Evolutionary conservation across 2,888 invertebrate genomes (phyloP).

Genomic region (Alentia gelatinosa): DNA sequence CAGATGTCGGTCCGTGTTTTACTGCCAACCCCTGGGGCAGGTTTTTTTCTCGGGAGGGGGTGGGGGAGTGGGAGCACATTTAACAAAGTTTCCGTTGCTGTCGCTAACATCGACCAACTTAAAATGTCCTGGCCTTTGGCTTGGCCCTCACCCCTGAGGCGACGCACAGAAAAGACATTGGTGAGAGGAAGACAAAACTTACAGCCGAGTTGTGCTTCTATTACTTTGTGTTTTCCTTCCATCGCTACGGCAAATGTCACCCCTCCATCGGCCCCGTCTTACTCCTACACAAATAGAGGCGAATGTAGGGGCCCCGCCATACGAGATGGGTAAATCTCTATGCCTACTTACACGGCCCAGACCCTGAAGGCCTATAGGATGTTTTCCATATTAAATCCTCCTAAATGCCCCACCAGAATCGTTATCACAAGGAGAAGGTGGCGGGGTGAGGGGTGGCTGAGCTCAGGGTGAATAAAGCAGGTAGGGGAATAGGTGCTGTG

Average conservation of each 20-base stretch:
- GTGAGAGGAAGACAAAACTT: background rate
- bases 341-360: no score
- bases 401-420: no score
- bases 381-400: no score
- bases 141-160: background rate
- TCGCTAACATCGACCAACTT: slow-evolving; percentile 36
- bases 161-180: background rate
- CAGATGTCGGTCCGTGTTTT: slow-evolving; percentile 48
- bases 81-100: slow-evolving; percentile 17
- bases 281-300: no score
- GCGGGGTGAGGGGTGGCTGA: no score
- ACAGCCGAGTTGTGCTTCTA: slow-evolving; percentile 21
- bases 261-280: background rate
- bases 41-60: background rate
- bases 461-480: background rate
- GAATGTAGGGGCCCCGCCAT: no score
- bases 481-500: background rate
- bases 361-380: no score
- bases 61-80: background rate
- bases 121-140: slow-evolving; percentile 39
- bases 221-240: slow-evolving; percentile 30
- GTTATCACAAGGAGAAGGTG: no score
- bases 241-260: slow-evolving; percentile 31
- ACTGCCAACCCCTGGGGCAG: background rate
- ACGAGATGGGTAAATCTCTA: no score